Conservation (phyloP, 2,888 invertebrate species). For the Tetranychus truncatus region DNA sequence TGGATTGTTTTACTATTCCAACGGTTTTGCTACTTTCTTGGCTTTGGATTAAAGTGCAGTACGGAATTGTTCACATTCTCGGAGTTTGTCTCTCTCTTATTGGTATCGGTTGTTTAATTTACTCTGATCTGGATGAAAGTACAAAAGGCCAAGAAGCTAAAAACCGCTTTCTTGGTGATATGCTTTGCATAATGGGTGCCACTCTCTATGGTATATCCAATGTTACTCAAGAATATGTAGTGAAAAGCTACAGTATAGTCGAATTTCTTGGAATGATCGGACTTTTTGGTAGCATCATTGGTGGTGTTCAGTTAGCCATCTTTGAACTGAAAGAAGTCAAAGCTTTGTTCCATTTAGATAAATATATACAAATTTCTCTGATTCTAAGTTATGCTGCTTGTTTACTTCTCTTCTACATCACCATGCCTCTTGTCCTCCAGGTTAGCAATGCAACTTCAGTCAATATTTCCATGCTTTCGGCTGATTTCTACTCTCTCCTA, state of each 20-base stretch:
- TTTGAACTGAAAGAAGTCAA: background rate
- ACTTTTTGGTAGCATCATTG: constrained; percentile 55
- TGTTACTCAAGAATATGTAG: constrained; percentile 57
- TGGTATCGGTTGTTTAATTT: constrained; percentile 62
- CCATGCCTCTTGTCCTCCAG: constrained; percentile 53
- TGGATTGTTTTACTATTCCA: constrained; percentile 68
- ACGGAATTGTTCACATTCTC: constrained; percentile 53
- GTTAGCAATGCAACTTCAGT: constrained; percentile 62
- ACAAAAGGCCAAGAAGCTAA: constrained; percentile 28
- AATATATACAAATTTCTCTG: constrained; percentile 35
- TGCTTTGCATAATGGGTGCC: constrained; percentile 58
- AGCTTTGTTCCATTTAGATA: constrained; percentile 41
- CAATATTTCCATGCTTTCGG: constrained; percentile 59
- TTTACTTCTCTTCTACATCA: constrained; percentile 55
- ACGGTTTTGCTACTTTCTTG: constrained; percentile 58
- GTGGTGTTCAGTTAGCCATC: constrained; percentile 48
- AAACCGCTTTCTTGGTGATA: constrained; percentile 60
- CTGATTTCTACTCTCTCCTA: constrained; percentile 65
- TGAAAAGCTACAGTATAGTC: constrained; percentile 53
- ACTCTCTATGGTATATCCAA: constrained; percentile 59
- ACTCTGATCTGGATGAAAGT: constrained; percentile 51
- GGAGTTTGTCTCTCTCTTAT: constrained; percentile 60
- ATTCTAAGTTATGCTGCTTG: constrained; percentile 46
- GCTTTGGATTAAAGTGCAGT: constrained; percentile 53
- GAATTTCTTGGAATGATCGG: constrained; percentile 67